phyloP scores from a whole-genome alignment of 64 coral and sea anemone species.

The Catalaphyllia jardinei region DNA sequence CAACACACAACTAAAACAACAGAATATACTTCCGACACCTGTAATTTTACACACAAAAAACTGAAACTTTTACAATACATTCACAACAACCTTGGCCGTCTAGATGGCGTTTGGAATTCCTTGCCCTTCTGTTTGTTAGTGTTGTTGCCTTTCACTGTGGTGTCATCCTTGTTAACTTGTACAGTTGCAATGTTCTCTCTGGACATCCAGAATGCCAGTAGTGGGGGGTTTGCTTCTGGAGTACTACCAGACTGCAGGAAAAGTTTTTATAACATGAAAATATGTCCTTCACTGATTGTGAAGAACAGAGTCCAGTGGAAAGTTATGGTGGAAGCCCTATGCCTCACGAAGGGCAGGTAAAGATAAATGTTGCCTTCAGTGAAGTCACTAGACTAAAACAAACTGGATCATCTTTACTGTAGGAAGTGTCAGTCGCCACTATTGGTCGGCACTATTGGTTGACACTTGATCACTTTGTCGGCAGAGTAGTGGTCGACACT shows the following conservation, averaged over 20 bases:
- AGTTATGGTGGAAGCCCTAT: not conserved
- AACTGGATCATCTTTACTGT: too few species aligned
- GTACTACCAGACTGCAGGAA: constrained; percentile 77
- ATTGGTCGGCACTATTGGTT: too few species aligned
- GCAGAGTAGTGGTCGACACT: too few species aligned
- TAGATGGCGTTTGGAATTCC: constrained; percentile 66
- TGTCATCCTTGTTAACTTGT: not conserved
- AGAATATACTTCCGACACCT: too few species aligned
- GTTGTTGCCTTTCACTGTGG: not conserved
- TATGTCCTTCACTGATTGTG: not conserved
- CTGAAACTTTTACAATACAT: too few species aligned
- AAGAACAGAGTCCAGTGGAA: not conserved
- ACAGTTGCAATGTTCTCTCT: constrained; percentile 21
- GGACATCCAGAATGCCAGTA: constrained; percentile 81
- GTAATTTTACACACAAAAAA: too few species aligned
- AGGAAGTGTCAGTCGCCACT: too few species aligned
- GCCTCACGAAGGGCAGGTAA: too few species aligned
- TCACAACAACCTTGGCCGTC: constrained; percentile 70
- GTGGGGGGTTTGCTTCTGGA: constrained; percentile 55
- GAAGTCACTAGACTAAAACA: too few species aligned
- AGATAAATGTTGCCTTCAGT: not conserved
- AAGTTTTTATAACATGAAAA: not conserved
- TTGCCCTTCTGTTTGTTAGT: constrained; percentile 34
- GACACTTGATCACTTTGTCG: too few species aligned
- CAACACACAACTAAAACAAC: too few species aligned